Base-by-base conservation (phyloP, 2,797 vertebrate genomes). In the Chaenodraco wilsoni region DNA sequence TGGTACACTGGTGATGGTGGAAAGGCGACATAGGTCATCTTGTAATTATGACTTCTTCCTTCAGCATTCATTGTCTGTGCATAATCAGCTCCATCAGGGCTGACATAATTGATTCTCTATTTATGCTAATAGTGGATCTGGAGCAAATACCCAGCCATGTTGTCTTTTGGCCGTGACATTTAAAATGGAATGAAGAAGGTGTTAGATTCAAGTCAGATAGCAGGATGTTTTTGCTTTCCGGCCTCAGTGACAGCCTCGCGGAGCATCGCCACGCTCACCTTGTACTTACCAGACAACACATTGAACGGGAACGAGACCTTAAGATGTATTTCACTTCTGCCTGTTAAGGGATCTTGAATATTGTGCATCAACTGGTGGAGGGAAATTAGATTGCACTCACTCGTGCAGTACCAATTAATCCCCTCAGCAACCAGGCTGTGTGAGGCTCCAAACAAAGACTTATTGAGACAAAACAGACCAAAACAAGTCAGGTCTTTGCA, bases 91-190 rank as follows among this genome's bases (percentile, higher is more conserved):
- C 87, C 84, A 88, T 88, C 87, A 86, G 76, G 83, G 81, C 87
- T 82, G 76, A 84, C 92, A 92, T 92, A 92, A 93, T 93, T 87
- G 76, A 93, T 94, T 92, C 88, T 84, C 84, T 79, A 74, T 92
- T 93, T 92, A 92, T 94, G 91, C 90, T 92, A 92, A 94, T 72
- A 46, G 87, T 91, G 87, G 90, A 92, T 94, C 86, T 83, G 72
- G 86, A 88, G 90, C 87, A 94, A 93, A 92, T 89, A 92, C 86
- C 84, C 84, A 80, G 79, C 82, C 78, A 75, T 84, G 90, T 91
- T 91, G 89, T 93, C 92, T 93, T 89, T 89, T 33, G 79, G 69
- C 67, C 10, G 46, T 93, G 89, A 94, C 93, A 92, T 95, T 94
- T 95, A 86, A 88, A 91, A 87, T 54, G 67, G 75, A 83, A 88